A percentile compares a stretch with the other conserved stretches of the same genome.
These are phyloP conservation scores for Archilochus colubris DNA, from an alignment of 2,113 vertebrate species.

Conservation along the genomic window DNA sequence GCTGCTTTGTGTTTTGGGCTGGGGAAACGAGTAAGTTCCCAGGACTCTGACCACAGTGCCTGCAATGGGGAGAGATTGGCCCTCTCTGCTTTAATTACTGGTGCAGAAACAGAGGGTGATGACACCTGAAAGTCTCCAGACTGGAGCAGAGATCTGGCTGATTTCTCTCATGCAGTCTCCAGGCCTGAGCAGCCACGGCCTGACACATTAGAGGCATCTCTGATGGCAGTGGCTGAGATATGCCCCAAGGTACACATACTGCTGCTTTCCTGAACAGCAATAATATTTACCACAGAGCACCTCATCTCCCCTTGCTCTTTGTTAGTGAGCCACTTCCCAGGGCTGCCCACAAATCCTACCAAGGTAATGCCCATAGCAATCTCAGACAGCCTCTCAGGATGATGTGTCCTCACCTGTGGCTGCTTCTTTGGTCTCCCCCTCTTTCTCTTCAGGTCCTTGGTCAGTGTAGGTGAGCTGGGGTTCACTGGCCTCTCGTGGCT, in stretches of 20 bases:
- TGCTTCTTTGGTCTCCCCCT: conserved; percentile 68
- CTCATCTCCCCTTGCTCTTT: neutral
- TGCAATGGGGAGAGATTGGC: neutral
- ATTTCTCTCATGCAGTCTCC: neutral
- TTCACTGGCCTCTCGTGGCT: conserved; percentile 1
- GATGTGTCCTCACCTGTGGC: conserved; percentile 37
- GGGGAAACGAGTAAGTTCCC: neutral
- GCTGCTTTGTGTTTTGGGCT: neutral
- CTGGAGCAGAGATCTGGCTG: neutral
- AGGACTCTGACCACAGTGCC: neutral
- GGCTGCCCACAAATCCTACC: neutral
- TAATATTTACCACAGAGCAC: neutral
- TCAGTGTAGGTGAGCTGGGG: neutral
- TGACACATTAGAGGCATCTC: neutral
- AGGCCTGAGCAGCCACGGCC: neutral
- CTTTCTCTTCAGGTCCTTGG: conserved; percentile 46
- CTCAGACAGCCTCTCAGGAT: neutral
- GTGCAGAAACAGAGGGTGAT: neutral
- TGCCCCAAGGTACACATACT: neutral
- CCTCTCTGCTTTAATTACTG: neutral
- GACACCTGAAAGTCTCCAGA: neutral
- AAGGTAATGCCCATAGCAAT: neutral
- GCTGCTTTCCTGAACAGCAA: neutral
- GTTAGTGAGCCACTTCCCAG: neutral
- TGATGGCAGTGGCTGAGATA: neutral